Base-by-base conservation (phyloP, 1,140 invertebrate species). In the Prorops nasuta region DNA sequence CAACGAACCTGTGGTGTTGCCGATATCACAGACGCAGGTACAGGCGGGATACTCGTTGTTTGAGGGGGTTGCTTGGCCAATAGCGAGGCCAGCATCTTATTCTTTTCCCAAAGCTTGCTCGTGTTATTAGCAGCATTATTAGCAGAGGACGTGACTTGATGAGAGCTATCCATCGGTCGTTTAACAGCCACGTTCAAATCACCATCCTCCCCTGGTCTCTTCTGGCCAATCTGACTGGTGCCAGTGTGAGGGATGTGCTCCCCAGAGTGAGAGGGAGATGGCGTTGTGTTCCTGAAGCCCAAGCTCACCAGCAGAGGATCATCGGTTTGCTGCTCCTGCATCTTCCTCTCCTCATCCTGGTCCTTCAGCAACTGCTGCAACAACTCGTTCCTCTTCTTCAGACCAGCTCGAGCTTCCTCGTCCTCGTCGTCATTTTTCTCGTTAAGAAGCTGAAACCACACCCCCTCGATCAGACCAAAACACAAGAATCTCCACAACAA, bases 31-130 rank as follows among this genome's bases (percentile, higher is more conserved):
- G 80, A 84, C 16, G 81, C 79, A 51, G 86, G 80, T 49, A 86
- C 80, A 42, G 81, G 81, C 54, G 85, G 83, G 45, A 88, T 84
- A 2, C 80, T 80, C 32, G 87, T 84, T 39, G 86, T 84, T 28
- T 84, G 82, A n/a, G 86, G 82, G 41, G 88, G 85, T 58, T 89
- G 84, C 66, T 88, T 88, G 9, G 89, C 88, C 60, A 96, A 73
- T 45, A 96, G 72, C 36, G 86, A 86, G 9, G 91, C 91, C 51
- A 95, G 78, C 84, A 95, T 91, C 60, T 89, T 87, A 74, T 96
- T 96, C 63, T 86, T 88, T 68, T 90, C 84, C 71, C 87, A 89
- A 3, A 91, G 77, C 49, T 85, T 84, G 58, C 86, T 89, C 56
- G 83, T 82, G 41, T 79, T 79, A 15, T 70, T 67, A 31, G 67